Conservation (phyloP, 2,797 vertebrate genomes). For the Columba guinea region DNA sequence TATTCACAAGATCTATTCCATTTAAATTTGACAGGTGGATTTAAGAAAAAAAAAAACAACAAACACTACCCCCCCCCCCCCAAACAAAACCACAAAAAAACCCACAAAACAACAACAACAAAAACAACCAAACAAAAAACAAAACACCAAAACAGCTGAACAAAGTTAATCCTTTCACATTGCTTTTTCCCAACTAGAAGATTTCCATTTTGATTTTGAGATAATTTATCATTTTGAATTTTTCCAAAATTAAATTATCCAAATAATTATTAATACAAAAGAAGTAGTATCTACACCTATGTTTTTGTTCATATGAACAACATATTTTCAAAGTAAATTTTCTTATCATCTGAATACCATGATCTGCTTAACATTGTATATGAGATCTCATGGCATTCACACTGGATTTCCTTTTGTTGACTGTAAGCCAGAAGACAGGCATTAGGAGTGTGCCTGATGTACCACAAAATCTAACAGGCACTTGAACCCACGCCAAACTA, state of each 20-base stretch:
- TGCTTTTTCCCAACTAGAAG: background rate
- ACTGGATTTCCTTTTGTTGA: background rate
- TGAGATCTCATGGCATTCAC: accelerated
- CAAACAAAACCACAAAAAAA: too few relatives aligned
- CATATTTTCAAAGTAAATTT: background rate
- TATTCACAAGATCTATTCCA: background rate
- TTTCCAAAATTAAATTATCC: background rate
- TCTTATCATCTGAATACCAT: background rate
- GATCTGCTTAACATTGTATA: background rate
- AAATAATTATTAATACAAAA: background rate
- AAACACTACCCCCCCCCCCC: too few relatives aligned
- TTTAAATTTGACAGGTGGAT: background rate
- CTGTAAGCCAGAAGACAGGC: background rate
- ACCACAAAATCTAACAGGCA: background rate
- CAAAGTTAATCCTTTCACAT: background rate
- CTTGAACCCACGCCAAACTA: background rate
- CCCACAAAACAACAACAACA: too few relatives aligned
- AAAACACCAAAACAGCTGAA: background rate
- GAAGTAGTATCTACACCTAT: background rate
- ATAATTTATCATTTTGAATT: accelerated
- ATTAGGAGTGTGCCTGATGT: background rate
- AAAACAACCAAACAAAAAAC: too few relatives aligned
- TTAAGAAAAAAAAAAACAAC: background rate
- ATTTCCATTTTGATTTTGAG: background rate
- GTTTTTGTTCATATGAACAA: background rate